These are phyloP conservation scores for Apostichopus californicus DNA, from an alignment of 35 echinoderm and acorn worm genomes.

Conservation along the genomic window DNA sequence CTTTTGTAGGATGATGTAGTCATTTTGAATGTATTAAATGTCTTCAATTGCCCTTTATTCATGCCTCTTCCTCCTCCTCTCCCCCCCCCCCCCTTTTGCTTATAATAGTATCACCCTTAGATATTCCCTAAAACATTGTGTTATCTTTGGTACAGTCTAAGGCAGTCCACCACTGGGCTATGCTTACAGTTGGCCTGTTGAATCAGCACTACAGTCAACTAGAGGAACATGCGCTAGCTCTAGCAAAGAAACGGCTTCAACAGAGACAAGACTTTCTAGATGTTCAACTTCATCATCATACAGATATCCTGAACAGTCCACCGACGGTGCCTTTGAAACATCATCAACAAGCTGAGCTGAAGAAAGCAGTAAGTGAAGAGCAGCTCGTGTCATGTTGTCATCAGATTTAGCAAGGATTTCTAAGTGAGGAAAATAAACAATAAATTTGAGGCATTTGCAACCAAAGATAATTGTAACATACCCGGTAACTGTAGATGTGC, in stretches of 20 bases:
- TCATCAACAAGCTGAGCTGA: slow-evolving; percentile 8
- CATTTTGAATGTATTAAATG: too few species aligned
- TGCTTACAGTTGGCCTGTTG: slow-evolving; percentile 84
- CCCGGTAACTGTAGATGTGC: too few species aligned
- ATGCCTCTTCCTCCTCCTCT: not conserved
- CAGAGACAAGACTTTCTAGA: slow-evolving; percentile 78
- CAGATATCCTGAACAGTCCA: slow-evolving; percentile 59
- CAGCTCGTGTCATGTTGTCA: not conserved
- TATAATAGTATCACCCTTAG: not conserved
- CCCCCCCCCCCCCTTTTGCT: not conserved
- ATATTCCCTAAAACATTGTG: not conserved
- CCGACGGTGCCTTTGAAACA: slow-evolving; percentile 43
- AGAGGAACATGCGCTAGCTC: slow-evolving; percentile 67
- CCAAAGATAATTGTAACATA: too few species aligned
- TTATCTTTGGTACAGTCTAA: not conserved
- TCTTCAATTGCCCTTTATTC: not conserved
- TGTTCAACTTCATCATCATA: slow-evolving; percentile 68
- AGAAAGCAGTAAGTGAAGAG: slow-evolving; percentile 8
- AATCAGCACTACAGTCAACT: slow-evolving; percentile 80
- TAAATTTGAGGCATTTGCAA: too few species aligned
- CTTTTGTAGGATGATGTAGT: too few species aligned
- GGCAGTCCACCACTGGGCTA: slow-evolving; percentile 71
- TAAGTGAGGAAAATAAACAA: too few species aligned
- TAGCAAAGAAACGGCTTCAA: slow-evolving; percentile 76
- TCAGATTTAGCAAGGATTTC: not conserved